Base-by-base conservation (phyloP, 2,888 invertebrate species). In the Lasioglossum zephyrum region DNA sequence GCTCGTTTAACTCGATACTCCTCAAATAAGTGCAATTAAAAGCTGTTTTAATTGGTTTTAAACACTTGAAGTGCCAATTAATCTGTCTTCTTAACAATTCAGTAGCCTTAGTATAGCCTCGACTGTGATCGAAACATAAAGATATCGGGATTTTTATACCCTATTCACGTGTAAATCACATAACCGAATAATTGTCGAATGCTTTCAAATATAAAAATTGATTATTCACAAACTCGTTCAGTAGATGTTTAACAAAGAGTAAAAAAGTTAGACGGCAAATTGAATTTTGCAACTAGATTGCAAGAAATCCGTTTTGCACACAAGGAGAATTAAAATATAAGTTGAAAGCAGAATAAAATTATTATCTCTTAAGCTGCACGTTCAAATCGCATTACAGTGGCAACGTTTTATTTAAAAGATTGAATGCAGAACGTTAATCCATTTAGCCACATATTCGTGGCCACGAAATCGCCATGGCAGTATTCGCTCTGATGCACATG, bases 1-100 rank as follows among this genome's bases (percentile, higher is more conserved):
- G n/a, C 41, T 22, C 36, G 22, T 22, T 41, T 69, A n/a, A 41
- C n/a, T 69, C 13, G 69, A 69, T 39, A 22, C 69, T 22, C 11
- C 22, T 41, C 39, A 41, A 39, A 69, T 39, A 39, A 41, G 41
- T 39, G 36, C 22, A 69, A 69, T 69, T 41, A 69, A 39, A 39
- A 69, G 69, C 66, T 66, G 36, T 0, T 66, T 18, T 36, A 66
- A 66, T 36, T 66, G 66, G 66, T 36, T 66, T 66, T 66, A 66
- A 66, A 36, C 16, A 22, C 4, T 36, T 36, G 18, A 66, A 36
- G 66, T 36, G 36, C 8, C 36, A 66, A 66, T 66, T 36, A 66
- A 36, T 18, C 36, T 22, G 18, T 66, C 31, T 36, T 8, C 18
- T 66, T 66, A 22, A 0, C 18, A 66, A 31, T 36, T 22, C 9